phyloP scores from a whole-genome alignment of 2,888 invertebrate species.

The Tupiocoris notatus region DNA sequence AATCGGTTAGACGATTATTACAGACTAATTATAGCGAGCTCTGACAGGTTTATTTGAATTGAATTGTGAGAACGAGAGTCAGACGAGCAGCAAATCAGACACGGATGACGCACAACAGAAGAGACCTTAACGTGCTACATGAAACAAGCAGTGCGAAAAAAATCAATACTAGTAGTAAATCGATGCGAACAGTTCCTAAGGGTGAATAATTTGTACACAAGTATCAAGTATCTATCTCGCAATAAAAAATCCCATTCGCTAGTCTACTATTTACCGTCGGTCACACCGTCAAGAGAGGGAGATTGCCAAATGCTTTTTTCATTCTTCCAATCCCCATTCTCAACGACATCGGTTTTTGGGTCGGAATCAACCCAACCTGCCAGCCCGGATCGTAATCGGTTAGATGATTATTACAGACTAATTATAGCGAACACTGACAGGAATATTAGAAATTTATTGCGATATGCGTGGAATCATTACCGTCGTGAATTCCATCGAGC shows the following conservation, averaged over 20 bases:
- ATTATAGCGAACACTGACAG: neutral
- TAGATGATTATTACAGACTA: neutral
- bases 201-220: neutral
- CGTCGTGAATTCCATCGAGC: constrained; percentile 45
- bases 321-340: constrained; percentile 47
- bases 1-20: too few relatives aligned
- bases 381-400: neutral
- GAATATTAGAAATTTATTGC: neutral
- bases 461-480: too few relatives aligned
- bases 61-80: too few relatives aligned
- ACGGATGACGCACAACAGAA: too few relatives aligned
- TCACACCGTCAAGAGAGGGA: constrained; percentile 47
- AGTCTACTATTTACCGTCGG: constrained; percentile 43
- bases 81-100: too few relatives aligned
- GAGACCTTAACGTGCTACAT: neutral
- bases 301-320: constrained; percentile 47
- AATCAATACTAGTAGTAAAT: neutral
- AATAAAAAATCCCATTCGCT: constrained; percentile 10
- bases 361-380: constrained; percentile 41
- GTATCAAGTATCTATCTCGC: neutral
- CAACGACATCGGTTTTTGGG: constrained; percentile 39
- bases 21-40: too few relatives aligned
- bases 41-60: too few relatives aligned
- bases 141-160: neutral
- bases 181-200: neutral